phyloP scores from a whole-genome alignment of 2,113 vertebrate genomes.

The Talpa occidentalis region DNA sequence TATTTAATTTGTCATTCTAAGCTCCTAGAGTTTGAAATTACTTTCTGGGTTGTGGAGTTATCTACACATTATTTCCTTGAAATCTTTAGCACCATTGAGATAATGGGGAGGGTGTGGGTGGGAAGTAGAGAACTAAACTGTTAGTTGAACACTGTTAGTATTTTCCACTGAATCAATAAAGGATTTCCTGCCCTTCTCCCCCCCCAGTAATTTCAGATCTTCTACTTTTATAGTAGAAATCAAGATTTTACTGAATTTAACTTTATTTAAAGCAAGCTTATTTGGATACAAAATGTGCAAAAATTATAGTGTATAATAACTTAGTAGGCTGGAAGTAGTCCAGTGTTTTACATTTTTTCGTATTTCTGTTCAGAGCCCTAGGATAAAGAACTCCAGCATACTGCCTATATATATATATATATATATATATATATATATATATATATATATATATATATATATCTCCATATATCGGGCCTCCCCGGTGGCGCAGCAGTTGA shows the following conservation, averaged over 20 bases:
- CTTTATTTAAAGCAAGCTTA: conserved; percentile 61
- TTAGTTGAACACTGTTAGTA: conserved; percentile 70
- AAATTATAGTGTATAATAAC: conserved; percentile 54
- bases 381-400: background rate
- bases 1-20: conserved; percentile 71
- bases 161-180: conserved; percentile 77
- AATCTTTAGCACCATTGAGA: background rate
- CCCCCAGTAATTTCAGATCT: conserved; percentile 71
- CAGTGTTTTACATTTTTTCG: conserved; percentile 44
- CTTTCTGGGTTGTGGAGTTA: conserved; percentile 49
- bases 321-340: conserved; percentile 59
- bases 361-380: conserved; percentile 10
- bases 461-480: too few relatives aligned
- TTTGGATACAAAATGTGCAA: conserved; percentile 20
- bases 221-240: conserved; percentile 58
- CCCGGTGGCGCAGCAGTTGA: too few relatives aligned
- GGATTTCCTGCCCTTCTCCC: conserved; percentile 57
- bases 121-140: background rate
- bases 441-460: too few relatives aligned
- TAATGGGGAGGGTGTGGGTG: background rate
- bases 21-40: conserved; percentile 73
- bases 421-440: too few relatives aligned
- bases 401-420: background rate
- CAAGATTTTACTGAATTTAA: conserved; percentile 70
- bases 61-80: conserved; percentile 72